Evolutionary conservation across 2,797 vertebrate species (phyloP).

Genomic region (Bryconaethiops microstoma): DNA sequence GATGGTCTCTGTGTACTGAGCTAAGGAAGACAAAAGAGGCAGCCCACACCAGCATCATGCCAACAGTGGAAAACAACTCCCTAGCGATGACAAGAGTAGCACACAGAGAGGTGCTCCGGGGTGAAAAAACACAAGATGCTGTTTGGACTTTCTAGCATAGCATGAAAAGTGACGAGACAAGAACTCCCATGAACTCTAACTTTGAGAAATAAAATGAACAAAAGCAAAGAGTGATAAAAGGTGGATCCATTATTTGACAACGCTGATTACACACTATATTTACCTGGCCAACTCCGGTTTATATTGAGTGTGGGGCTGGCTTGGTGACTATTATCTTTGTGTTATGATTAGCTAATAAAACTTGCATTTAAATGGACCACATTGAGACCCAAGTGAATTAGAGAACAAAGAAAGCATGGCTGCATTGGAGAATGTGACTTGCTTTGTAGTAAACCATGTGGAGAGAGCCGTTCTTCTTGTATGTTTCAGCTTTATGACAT

Average conservation of each 20-base stretch:
- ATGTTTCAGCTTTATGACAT: conserved; percentile 30
- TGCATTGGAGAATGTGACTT: conserved; percentile 36
- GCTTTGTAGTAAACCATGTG: conserved; percentile 10
- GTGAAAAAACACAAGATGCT: conserved; percentile 62
- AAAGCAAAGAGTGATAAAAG: conserved; percentile 60
- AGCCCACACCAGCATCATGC: conserved; percentile 50
- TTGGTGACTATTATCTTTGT: conserved; percentile 57
- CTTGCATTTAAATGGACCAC: conserved; percentile 62
- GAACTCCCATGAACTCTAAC: neutral
- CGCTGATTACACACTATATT: conserved; percentile 62
- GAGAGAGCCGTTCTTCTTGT: conserved; percentile 40
- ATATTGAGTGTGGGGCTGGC: conserved; percentile 54
- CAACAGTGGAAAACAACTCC: conserved; percentile 62
- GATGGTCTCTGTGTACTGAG: conserved; percentile 45
- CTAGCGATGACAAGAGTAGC: conserved; percentile 67
- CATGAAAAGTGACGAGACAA: conserved; percentile 59
- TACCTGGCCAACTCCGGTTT: conserved; percentile 61
- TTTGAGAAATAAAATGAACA: conserved; percentile 52
- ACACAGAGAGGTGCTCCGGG: conserved; percentile 52
- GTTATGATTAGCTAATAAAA: conserved; percentile 64
- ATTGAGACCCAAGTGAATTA: conserved; percentile 60
- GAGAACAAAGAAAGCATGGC: conserved; percentile 42
- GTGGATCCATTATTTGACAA: conserved; percentile 59
- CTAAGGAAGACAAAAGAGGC: conserved; percentile 47
- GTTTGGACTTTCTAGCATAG: conserved; percentile 69